These are phyloP conservation scores for Dipodomys stephensi DNA, from an alignment of 2,113 vertebrate species.

Conservation along the genomic window DNA sequence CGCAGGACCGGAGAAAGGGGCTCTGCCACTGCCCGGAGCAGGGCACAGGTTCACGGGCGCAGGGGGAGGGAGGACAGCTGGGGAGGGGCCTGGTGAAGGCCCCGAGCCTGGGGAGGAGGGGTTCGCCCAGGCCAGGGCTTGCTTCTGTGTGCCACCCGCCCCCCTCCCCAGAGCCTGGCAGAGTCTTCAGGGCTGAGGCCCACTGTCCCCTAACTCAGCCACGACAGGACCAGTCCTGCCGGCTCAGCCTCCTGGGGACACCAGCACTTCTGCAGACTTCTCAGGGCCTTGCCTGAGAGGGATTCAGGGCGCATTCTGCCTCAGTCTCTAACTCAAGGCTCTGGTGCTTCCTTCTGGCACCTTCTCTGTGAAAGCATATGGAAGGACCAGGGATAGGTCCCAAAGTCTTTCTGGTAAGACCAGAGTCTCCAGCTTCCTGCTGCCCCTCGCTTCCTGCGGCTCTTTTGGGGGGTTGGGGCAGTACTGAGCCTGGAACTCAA, in stretches of 20 bases:
- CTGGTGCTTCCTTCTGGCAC: neutral
- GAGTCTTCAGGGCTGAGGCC: neutral
- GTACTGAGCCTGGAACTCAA: no score
- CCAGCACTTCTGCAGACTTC: neutral
- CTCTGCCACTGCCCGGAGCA: neutral
- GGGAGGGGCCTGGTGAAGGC: neutral
- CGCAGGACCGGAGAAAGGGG: no score
- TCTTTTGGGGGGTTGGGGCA: no score
- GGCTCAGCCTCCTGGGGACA: neutral
- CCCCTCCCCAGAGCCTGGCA: neutral
- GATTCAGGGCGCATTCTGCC: no score
- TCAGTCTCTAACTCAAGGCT: no score
- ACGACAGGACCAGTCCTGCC: no score
- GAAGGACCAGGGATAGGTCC: neutral
- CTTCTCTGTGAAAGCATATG: neutral
- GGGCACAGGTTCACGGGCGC: neutral
- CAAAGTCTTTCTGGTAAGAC: neutral
- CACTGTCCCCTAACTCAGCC: neutral
- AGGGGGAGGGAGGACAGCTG: neutral
- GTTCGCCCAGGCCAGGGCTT: no score
- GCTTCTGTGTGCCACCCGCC: neutral
- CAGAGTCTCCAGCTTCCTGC: neutral
- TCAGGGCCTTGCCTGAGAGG: neutral
- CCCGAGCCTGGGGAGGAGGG: neutral
- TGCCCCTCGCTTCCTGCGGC: neutral